Base-by-base conservation (phyloP, 1,140 invertebrate species). In the Drosophila serrata region DNA sequence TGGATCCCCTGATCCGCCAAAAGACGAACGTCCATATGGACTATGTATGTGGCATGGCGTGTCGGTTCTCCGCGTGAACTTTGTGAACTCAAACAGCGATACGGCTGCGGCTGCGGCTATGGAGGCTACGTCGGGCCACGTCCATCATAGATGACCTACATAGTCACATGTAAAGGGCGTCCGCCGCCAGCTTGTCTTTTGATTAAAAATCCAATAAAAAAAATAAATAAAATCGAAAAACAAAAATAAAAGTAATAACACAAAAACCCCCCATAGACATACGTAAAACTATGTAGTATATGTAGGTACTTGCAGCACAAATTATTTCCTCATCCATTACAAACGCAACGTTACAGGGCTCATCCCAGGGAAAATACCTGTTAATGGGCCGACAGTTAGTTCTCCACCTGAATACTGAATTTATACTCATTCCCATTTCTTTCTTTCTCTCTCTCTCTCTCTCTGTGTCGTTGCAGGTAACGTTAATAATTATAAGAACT, bases 201-300 rank as follows among this genome's bases (percentile, higher is more conserved):
- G 80, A 82, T 82, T 82, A 82, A 82, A 79, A 78, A 79, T 58
- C 65, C 79, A 81, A 81, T 76, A 81, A 72, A 76, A 81, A 75
- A 12, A 29, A 24, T 33, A 49, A 63, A 49, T 35, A 24, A 24
- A 24, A 24, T 24, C n/a, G n/a, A n/a, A n/a, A n/a, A n/a, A n/a
- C n/a, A 43, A 29, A 59, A 42, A 29, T 24, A 58, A 42, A 29
- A 29, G 29, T 62, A 61, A 56, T 37, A 46, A 51, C 15, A 39
- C 9, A 59, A 64, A 68, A 40, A 73, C 24, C 24, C 58, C 45
- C 33, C 51, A 55, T n/a, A n/a, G n/a, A 19, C 29, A 33, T 12
- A 33, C 1, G 11, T 5, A 1, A 31, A 12, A 46, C 43, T n/a
- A 15, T 9, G 22, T 46, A 17, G 7, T 15, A 24, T 46, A 27